Percentiles rank a stretch among this genome's conserved stretches.
Conservation (phyloP, 2,888 invertebrate genomes). For the Ormyrus rosae region DNA sequence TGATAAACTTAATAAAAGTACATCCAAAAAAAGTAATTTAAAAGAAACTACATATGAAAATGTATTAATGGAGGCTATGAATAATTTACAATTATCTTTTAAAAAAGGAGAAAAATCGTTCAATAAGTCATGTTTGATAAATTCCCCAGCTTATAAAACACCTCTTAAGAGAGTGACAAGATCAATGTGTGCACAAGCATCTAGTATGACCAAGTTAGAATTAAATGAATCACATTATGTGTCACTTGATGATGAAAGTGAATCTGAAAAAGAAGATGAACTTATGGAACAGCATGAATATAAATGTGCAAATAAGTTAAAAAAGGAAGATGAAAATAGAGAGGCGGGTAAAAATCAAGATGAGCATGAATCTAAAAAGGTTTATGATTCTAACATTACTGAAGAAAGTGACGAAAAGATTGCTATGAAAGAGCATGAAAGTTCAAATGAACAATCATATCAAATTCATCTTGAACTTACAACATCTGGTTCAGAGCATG, state of each 20-base stretch:
- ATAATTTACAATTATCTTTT: constrained; percentile 60
- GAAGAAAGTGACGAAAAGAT: background rate
- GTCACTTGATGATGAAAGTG: constrained; percentile 6
- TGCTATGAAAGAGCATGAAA: no score
- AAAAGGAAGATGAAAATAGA: constrained; percentile 19
- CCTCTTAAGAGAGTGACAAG: constrained; percentile 57
- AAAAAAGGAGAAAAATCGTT: constrained; percentile 50
- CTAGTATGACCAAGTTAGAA: constrained; percentile 23
- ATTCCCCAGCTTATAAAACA: constrained; percentile 57
- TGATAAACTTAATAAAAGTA: constrained; percentile 15
- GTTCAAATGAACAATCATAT: constrained; percentile 35
- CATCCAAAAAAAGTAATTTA: constrained; percentile 19
- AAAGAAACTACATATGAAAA: constrained; percentile 61
- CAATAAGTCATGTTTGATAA: constrained; percentile 52
- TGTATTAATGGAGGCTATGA: constrained; percentile 61
- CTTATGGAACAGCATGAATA: background rate
- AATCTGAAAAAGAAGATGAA: background rate
- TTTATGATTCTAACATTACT: background rate
- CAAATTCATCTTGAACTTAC: constrained; percentile 49
- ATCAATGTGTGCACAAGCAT: constrained; percentile 54
- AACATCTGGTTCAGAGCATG: constrained; percentile 35
- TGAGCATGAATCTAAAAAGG: background rate
- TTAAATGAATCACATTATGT: constrained; percentile 41
- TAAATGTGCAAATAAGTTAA: constrained; percentile 19
- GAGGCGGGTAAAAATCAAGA: background rate